Conservation (phyloP, 2,113 vertebrate species). For the Pelvicachromis taeniatus region DNA sequence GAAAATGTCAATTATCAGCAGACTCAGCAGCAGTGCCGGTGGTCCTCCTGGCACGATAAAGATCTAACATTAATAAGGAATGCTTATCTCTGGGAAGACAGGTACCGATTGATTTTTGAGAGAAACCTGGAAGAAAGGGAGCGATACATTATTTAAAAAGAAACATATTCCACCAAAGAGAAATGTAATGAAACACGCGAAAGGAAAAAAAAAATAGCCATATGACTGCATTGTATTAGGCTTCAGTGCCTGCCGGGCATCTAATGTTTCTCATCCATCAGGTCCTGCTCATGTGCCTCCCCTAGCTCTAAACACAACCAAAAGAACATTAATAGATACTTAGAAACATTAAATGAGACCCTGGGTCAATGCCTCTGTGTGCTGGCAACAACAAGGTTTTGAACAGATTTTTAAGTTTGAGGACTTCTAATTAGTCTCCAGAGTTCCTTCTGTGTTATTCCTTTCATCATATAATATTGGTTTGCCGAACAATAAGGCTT, state of each 20-base stretch:
- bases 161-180: constrained; percentile 64
- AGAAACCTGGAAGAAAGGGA: constrained; percentile 61
- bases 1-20: constrained; percentile 82
- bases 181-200: constrained; percentile 78
- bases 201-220: constrained; percentile 55
- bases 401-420: constrained; percentile 65
- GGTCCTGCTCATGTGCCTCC: constrained; percentile 69
- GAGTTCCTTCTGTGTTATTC: constrained; percentile 42
- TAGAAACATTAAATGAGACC: constrained; percentile 72
- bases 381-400: constrained; percentile 59
- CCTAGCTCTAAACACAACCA: constrained; percentile 70
- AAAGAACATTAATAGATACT: constrained; percentile 71
- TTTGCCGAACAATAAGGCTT: constrained; percentile 41
- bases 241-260: constrained; percentile 79
- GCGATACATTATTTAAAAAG: constrained; percentile 59
- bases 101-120: constrained; percentile 73
- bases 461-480: constrained; percentile 30
- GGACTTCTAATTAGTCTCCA: constrained; percentile 72
- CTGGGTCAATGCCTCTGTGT: constrained; percentile 58
- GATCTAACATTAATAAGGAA: constrained; percentile 85
- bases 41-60: constrained; percentile 76
- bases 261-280: constrained; percentile 85
- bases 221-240: constrained; percentile 60
- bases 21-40: constrained; percentile 79
- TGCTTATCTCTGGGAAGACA: constrained; percentile 77